Evolutionary conservation across 2,888 invertebrate genomes (phyloP), one percentile per base, ranked within the genome.

Genomic region (Epinotia brunnichana): DNA sequence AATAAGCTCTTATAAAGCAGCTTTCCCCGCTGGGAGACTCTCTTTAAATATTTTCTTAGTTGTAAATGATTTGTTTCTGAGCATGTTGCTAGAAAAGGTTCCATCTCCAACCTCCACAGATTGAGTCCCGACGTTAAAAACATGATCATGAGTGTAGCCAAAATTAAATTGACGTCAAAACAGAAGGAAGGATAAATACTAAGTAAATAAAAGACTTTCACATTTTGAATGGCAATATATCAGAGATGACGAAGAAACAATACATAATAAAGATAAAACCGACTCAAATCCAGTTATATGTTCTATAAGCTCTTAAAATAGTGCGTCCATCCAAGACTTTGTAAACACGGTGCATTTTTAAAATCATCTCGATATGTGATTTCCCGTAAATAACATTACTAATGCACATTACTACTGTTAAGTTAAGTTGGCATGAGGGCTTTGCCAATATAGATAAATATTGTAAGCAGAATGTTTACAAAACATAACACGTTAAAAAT

Each of bases 81-180:
- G 13, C 69, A 62, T 9, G 1, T 48, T 1, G 17, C 9, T 7
- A 13, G 10, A 21, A 48, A 70, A 1, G 13, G 41, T 15, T 56
- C 9, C 11, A 70, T n/a, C 17, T 62, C 62, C 10, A 10, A 13
- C 24, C 10, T n/a, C 69, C 61, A 69, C 0, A 69, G 15, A 13
- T 62, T 44, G 21, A 62, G 7, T 21, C 35, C 54, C 7, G 44
- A 13, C 15, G 11, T 44, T 10, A 63, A 35, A 44, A 70, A 54
- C 13, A n/a, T 48, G 1, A 70, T 56, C 2, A 63, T 17, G 56
- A 11, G 41, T 13, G 24, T 11, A 7, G 54, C 44, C 4, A 62
- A 48, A 10, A 70, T 10, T 9, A 63, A 62, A 19, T 70, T 70
- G 4, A 13, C 61, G 35, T 70, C 54, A 2, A 54, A 10, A 51